Percentiles rank a stretch among this genome's conserved stretches.
Conservation (phyloP, 2,797 vertebrate genomes). For the Zalophus californianus region DNA sequence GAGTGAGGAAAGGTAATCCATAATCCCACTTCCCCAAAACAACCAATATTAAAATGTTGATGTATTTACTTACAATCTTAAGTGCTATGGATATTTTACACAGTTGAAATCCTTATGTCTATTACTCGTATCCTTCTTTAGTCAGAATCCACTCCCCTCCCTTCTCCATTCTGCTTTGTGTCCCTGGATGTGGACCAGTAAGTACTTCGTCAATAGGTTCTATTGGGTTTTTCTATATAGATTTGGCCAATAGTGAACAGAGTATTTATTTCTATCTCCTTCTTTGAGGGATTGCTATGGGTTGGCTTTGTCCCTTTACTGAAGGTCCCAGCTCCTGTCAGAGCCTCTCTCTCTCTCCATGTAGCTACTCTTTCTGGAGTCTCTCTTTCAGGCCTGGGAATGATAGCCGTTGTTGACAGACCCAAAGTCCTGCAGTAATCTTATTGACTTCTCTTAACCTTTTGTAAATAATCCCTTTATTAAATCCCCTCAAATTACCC, state of each 20-base stretch:
- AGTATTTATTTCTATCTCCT: neutral
- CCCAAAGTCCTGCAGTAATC: neutral
- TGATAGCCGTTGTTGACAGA: neutral
- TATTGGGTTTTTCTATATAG: neutral
- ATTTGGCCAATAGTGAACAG: neutral
- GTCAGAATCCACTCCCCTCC: neutral
- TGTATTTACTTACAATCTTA: neutral
- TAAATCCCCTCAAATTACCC: neutral
- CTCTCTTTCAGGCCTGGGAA: no score
- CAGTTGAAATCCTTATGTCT: neutral
- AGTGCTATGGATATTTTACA: neutral
- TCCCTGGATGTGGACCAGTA: neutral
- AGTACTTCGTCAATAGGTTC: neutral
- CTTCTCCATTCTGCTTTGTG: neutral
- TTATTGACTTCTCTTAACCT: neutral
- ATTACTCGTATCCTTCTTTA: neutral
- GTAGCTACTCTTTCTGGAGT: neutral
- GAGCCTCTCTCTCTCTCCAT: neutral
- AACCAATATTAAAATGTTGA: neutral
- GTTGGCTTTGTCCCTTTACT: neutral
- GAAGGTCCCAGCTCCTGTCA: neutral
- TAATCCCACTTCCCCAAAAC: neutral
- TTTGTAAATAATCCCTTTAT: neutral
- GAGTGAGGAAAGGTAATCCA: neutral
- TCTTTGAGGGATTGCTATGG: neutral